These are phyloP conservation scores for Malurus elegans DNA, from an alignment of 2,113 vertebrate species.

Conservation along the genomic window DNA sequence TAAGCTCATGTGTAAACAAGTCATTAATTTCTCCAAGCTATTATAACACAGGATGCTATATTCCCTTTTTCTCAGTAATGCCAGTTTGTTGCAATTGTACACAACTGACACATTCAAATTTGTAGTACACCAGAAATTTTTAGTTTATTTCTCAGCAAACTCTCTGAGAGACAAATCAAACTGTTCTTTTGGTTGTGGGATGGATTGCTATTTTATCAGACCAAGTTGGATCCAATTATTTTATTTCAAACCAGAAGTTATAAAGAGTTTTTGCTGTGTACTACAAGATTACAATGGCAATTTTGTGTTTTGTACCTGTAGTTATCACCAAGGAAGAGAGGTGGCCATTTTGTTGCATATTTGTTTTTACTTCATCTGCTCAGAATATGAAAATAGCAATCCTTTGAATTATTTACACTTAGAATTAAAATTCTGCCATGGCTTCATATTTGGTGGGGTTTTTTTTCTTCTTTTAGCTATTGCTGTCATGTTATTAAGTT, in stretches of 20 bases:
- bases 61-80: not conserved
- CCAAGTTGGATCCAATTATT: not conserved
- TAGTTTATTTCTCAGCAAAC: not conserved
- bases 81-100: not conserved
- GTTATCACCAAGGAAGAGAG: not conserved
- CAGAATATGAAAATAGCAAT: not conserved
- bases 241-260: not conserved
- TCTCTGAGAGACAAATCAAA: not conserved
- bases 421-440: not conserved
- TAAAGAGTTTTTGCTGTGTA: not conserved
- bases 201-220: not conserved
- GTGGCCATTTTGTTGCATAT: not conserved
- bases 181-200: not conserved
- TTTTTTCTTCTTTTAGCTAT: not conserved
- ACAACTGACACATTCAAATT: not conserved
- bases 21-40: not conserved
- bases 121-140: not conserved
- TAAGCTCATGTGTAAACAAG: not conserved
- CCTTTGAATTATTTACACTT: not conserved
- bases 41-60: not conserved
- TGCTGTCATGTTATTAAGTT: not conserved
- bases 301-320: not conserved
- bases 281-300: rapidly evolving
- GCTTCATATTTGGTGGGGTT: not conserved
- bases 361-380: not conserved